A percentile compares a stretch with the other conserved stretches of the same genome.
Evolutionary conservation across 1,140 invertebrate species (phyloP).

Genomic region (Drosophila oshimai): DNA sequence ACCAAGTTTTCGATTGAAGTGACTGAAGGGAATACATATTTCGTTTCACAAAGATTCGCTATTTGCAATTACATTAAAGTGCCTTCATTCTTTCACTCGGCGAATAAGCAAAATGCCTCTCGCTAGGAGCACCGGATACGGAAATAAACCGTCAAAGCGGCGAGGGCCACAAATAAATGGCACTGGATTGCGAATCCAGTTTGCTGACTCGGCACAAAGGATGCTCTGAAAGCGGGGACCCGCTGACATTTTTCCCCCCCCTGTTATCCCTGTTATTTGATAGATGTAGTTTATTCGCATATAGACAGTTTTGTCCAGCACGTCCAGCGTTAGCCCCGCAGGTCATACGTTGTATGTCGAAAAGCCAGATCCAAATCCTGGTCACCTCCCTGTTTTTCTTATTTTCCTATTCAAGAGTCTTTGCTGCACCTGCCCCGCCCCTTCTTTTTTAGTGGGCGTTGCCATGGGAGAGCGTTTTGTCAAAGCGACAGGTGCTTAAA

Average conservation of each 20-base stretch:
- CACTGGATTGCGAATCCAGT: conserved; percentile 21
- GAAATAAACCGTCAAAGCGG: conserved; percentile 40
- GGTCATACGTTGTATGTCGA: background rate
- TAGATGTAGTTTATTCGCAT: conserved; percentile 49
- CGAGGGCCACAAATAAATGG: conserved; percentile 24
- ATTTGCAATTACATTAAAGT: conserved; percentile 63
- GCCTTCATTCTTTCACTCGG: conserved; percentile 25
- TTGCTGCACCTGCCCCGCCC: background rate
- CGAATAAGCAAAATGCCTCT: conserved; percentile 40
- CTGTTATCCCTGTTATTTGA: conserved; percentile 22
- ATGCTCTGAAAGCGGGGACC: conserved; percentile 12
- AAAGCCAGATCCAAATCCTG: conserved; percentile 19
- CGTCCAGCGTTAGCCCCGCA: conserved; percentile 2
- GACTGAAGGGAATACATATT: conserved; percentile 21
- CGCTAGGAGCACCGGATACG: conserved; percentile 40
- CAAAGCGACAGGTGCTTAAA: conserved; percentile 56
- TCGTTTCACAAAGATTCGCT: conserved; percentile 48
- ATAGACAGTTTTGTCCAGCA: conserved; percentile 28
- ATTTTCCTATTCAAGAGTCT: conserved; percentile 1
- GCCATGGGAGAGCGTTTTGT: conserved; percentile 44
- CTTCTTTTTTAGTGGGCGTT: conserved; percentile 29
- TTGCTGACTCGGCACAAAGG: conserved; percentile 40
- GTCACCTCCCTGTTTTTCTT: background rate
- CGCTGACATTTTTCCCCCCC: conserved; percentile 7
- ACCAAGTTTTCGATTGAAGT: conserved; percentile 56